phyloP scores from a whole-genome alignment of 2,888 invertebrate genomes.

The Clivina fossor region DNA sequence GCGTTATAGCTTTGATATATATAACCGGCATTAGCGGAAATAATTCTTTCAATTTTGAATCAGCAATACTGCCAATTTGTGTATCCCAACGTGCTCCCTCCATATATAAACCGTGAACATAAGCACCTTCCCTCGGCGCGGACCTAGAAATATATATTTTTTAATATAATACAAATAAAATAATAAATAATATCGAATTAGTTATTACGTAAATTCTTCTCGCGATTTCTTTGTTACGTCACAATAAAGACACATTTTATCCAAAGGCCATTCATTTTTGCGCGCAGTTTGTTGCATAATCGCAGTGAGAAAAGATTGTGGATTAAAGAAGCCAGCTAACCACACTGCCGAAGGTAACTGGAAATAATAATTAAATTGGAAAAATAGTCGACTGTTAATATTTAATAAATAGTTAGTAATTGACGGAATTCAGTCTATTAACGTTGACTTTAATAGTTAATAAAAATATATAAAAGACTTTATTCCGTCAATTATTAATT shows the following conservation, averaged over 20 bases:
- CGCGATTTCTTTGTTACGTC: conserved; percentile 89
- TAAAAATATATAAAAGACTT: too few relatives aligned
- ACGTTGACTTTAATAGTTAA: background rate
- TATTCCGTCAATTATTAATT: conserved; percentile 9
- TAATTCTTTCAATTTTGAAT: conserved; percentile 85
- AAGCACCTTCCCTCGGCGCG: conserved; percentile 89
- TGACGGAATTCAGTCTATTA: too few relatives aligned
- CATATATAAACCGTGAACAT: conserved; percentile 86
- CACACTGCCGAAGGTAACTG: conserved; percentile 84
- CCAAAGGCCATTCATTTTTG: conserved; percentile 94
- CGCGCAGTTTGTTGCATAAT: conserved; percentile 97
- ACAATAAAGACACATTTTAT: conserved; percentile 93
- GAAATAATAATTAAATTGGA: too few relatives aligned
- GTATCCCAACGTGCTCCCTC: conserved; percentile 95
- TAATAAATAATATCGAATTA: background rate
- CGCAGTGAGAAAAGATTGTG: conserved; percentile 93
- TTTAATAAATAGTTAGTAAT: too few relatives aligned
- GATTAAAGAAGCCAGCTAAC: conserved; percentile 95
- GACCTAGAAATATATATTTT: conserved; percentile 54
- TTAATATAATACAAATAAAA: background rate
- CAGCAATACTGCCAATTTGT: conserved; percentile 73
- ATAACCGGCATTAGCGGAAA: conserved; percentile 90
- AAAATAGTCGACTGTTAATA: too few relatives aligned
- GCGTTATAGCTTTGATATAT: conserved; percentile 81
- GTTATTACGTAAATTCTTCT: conserved; percentile 76